phyloP scores from a whole-genome alignment of 2,888 invertebrate species.

The Cremastobaeus sp. region DNA sequence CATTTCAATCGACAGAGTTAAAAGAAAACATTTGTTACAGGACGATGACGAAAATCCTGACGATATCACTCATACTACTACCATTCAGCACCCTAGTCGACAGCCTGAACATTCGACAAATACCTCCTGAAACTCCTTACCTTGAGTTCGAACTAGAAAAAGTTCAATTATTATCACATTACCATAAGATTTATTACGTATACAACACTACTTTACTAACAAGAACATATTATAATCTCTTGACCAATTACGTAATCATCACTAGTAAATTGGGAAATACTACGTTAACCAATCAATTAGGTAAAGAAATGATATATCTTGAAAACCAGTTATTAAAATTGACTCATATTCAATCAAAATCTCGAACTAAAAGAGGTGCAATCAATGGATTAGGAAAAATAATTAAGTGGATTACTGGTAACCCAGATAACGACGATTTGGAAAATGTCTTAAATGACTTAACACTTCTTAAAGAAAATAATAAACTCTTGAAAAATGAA shows the following conservation, averaged over 20 bases:
- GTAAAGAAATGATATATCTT: constrained; percentile 1
- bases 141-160: constrained; percentile 3
- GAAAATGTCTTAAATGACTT: constrained; percentile 11
- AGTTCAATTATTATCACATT: constrained; percentile 10
- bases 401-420: constrained; percentile 7
- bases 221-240: constrained; percentile 2
- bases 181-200: constrained; percentile 5
- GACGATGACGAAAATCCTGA: constrained; percentile 1
- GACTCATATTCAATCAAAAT: no score
- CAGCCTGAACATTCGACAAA: background rate
- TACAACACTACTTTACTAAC: constrained; percentile 6
- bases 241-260: constrained; percentile 2
- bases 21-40: constrained; percentile 12
- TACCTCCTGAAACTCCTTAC: constrained; percentile 2
- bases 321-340: constrained; percentile 1
- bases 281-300: constrained; percentile 1
- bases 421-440: constrained; percentile 8
- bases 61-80: background rate
- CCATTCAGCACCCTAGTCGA: background rate
- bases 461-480: constrained; percentile 5
- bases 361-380: background rate
- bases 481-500: background rate
- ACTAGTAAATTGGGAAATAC: background rate
- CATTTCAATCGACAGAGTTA: constrained; percentile 5
- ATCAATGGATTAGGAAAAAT: constrained; percentile 7